These are phyloP conservation scores for Drosophila nigritarsus DNA, from an alignment of 2,888 invertebrate species.

Conservation along the genomic window DNA sequence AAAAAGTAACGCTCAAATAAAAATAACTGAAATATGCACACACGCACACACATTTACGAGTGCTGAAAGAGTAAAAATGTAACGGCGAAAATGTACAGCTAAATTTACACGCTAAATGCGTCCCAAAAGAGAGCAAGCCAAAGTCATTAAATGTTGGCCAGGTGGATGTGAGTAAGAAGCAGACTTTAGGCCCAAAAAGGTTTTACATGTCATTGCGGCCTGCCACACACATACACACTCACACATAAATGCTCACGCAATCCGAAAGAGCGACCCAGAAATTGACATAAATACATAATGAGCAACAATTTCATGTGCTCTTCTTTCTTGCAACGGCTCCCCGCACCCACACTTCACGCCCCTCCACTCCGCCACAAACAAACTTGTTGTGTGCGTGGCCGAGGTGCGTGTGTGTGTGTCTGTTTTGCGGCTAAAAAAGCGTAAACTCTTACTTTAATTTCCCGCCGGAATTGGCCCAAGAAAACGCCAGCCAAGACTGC, in stretches of 20 bases:
- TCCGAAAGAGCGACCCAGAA: conserved; percentile 62
- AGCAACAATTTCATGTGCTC: conserved; percentile 70
- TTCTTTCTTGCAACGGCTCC: conserved; percentile 13
- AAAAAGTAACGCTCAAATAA: conserved; percentile 72
- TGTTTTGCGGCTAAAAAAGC: conserved; percentile 67
- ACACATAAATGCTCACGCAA: conserved; percentile 22
- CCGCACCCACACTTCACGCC: neutral
- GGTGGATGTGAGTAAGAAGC: conserved; percentile 39
- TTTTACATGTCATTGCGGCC: conserved; percentile 76
- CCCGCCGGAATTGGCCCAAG: conserved; percentile 71
- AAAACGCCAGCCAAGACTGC: conserved; percentile 53
- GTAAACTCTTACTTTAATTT: conserved; percentile 78
- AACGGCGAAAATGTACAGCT: conserved; percentile 59
- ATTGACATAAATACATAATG: conserved; percentile 78
- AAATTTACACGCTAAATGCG: conserved; percentile 78
- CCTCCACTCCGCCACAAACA: neutral
- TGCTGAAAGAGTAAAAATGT: conserved; percentile 73
- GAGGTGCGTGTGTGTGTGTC: conserved; percentile 52
- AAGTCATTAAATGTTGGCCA: conserved; percentile 78
- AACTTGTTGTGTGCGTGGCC: conserved; percentile 45
- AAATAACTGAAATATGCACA: conserved; percentile 76
- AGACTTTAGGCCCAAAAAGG: conserved; percentile 71
- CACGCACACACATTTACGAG: conserved; percentile 66
- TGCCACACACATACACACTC: conserved; percentile 39
- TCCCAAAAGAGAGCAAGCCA: conserved; percentile 76